Conservation (phyloP, 2,888 invertebrate genomes). For the Leptinotarsa rubiginosa region DNA sequence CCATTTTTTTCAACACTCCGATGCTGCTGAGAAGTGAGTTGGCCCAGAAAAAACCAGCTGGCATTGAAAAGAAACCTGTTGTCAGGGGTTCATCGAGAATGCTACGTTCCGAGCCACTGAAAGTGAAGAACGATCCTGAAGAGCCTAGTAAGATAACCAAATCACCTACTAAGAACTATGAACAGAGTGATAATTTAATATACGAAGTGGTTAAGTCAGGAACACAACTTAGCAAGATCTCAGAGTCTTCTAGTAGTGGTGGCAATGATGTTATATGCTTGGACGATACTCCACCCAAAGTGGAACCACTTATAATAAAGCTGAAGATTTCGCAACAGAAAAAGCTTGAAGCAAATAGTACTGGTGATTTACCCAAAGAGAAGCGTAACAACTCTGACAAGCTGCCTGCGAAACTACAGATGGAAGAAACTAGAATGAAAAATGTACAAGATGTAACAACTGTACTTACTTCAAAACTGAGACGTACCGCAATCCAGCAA, state of each 20-base stretch:
- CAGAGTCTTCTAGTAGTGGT: constrained; percentile 9
- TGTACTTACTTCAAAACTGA: no score
- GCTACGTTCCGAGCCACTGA: constrained; percentile 14
- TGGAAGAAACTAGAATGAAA: no score
- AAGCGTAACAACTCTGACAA: constrained; percentile 3
- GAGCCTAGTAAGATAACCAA: background rate
- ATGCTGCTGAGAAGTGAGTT: constrained; percentile 43
- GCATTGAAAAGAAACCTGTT: constrained; percentile 10
- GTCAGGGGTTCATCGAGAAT: background rate
- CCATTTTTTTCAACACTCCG: constrained; percentile 42
- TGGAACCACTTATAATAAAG: constrained; percentile 39
- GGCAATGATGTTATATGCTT: constrained; percentile 29
- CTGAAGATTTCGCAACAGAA: constrained; percentile 30
- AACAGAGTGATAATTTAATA: constrained; percentile 34
- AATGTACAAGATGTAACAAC: no score
- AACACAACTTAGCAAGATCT: background rate
- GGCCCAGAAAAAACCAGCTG: constrained; percentile 30
- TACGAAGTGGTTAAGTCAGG: constrained; percentile 36
- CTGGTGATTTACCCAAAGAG: constrained; percentile 3
- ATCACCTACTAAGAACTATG: constrained; percentile 6
- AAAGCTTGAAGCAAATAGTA: background rate
- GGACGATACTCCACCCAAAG: constrained; percentile 34
- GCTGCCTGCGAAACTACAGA: no score
- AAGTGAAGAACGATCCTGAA: background rate
- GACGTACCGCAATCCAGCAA: no score